Evolutionary conservation across 1,140 invertebrate species (phyloP), one percentile per base, ranked within the genome.

Genomic region (Harpegnathos saltator): DNA sequence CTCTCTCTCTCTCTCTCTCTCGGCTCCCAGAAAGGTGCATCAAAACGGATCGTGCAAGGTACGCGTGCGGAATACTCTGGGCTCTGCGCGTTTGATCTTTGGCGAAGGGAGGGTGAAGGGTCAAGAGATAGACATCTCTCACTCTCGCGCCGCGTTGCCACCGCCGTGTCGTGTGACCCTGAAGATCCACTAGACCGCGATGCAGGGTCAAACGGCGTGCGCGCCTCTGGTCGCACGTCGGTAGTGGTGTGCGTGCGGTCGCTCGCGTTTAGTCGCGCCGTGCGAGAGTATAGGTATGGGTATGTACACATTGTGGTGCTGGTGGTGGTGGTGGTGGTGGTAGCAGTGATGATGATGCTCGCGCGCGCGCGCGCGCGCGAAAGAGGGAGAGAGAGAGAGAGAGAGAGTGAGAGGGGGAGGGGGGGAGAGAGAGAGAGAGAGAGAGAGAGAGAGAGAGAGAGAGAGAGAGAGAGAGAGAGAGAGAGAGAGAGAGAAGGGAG

Each of bases 171-270:
- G 75, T 38, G 65, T 59, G 75, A 71, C 75, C 75, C 75, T 80
- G 75, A 71, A 38, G 54, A 59, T 71, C 75, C 75, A 80, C 52
- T 65, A 80, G 75, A 80, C 52, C 75, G 65, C 75, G 65, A 71
- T 65, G 65, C 68, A 80, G 75, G 75, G 75, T 80, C 65, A 80
- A 80, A 59, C 65, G 54, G 71, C 65, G 65, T 48, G 75, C 65
- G 65, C 63, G 62, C 38, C 38, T 44, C 1, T 62, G 24, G 38
- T 74, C 33, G 22, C 63, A 78, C 63, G 17, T 71, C 24, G 38
- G 22, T 44, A 44, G 38, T 19, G 19, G 7, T 50, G 14, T 50
- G 14, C 29, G 29, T 50, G 29, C 38, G 38, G 38, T 56, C 48
- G 33, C 54, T 68, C 63, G 7, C 26, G 22, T 63, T 75, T 75